Base-by-base conservation (phyloP, 2,797 vertebrate genomes). In the Rhynchotus rufescens region DNA sequence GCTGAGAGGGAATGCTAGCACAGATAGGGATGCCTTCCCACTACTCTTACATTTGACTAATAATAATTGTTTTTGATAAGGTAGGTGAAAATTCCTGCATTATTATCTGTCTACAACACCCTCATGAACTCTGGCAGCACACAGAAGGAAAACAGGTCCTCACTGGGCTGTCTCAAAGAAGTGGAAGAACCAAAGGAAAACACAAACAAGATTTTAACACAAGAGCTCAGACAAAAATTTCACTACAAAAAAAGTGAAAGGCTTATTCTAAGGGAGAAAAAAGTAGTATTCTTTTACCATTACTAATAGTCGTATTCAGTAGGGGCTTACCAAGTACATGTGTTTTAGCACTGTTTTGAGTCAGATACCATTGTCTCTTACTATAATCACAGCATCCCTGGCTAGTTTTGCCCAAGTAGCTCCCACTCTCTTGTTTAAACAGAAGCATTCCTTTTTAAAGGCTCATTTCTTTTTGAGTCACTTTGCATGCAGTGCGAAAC, bases 401-500 rank as follows among this genome's bases (percentile, higher is more conserved):
- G 71, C 80, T 91, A 73, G 76, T 93, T 96, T 93, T 91, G 76
- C 40, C 77, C 89, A 92, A 93, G 78, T 68, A 93, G 68, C 61
- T 83, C 67, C 68, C 57, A 89, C 66, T 68, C 65, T 56, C 76
- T 94, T 94, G 84, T 93, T 93, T 94, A 92, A 95, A 91, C 40
- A 72, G 69, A 61, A 92, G 40, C 72, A 92, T 92, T 96, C 84
- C 74, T 90, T 93, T 94, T 72, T 88, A 93, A 86, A 79, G 87
- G 69, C 60, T 89, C 71, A 56, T 90, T 93, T 88, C 88, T 91
- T 77, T 77, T 88, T 84, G 38, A 69, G 65, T 93, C 92, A 89
- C 88, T 96, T 95, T 92, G 77, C 92, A 96, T 95, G 87, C 91
- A 94, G 76, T 65, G 73, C 1, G 0, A 91, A 96, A 93, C 90